A percentile compares a stretch with the other conserved stretches of the same genome.
These are phyloP conservation scores for Indicator maculatus DNA, from an alignment of 2,113 vertebrate species.

Conservation along the genomic window DNA sequence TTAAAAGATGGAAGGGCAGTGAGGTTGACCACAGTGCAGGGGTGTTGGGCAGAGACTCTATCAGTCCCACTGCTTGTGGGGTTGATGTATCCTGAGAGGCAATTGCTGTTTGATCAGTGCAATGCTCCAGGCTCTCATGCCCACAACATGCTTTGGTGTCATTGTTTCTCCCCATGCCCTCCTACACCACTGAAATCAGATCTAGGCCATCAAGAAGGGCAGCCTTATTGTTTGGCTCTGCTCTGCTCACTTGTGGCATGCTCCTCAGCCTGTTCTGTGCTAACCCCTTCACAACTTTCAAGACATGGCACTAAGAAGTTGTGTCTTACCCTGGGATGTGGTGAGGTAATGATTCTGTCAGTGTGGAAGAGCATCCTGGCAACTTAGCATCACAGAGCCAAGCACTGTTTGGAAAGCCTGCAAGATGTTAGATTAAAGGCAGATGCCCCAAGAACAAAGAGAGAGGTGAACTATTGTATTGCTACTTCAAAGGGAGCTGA, in stretches of 20 bases:
- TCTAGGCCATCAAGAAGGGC: neutral
- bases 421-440: conserved; percentile 10
- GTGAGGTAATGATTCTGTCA: neutral
- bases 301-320: neutral
- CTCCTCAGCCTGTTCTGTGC: neutral
- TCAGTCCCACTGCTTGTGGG: accelerated
- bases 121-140: neutral
- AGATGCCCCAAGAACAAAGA: neutral
- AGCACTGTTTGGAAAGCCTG: neutral
- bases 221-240: neutral
- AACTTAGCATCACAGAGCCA: neutral
- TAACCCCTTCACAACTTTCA: neutral
- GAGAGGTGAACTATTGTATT: neutral
- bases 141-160: neutral
- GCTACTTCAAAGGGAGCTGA: conserved; percentile 3
- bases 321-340: neutral
- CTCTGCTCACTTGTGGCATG: neutral
- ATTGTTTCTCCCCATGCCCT: neutral
- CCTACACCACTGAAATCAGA: neutral
- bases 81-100: neutral
- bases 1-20: neutral
- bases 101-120: neutral
- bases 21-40: neutral
- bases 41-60: neutral
- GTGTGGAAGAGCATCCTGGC: neutral